Evolutionary conservation across 2,888 invertebrate species (phyloP), one percentile per base, ranked within the genome.

Genomic region (Rhagophthalmus giganteus): DNA sequence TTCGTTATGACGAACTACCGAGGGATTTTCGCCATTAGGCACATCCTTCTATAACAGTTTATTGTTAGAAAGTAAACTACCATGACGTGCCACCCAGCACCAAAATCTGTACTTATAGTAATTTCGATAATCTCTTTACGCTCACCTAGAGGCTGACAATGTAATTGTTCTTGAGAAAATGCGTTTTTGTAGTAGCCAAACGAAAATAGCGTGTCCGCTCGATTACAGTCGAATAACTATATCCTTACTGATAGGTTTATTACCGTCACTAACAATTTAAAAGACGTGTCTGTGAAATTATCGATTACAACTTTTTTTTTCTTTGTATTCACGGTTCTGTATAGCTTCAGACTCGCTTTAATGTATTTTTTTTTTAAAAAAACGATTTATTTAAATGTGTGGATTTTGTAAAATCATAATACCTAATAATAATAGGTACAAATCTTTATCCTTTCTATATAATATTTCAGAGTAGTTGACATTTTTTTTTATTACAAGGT

Each of bases 11-110:
- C 32, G 24, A 41, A 35, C 47, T 54, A 51, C 46, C 42, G 33
- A 30, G 33, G 41, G 41, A 45, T 55, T 42, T 50, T 25, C 16
- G 12, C 53, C 47, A 50, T 57, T 52, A 55, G 48, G 16, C 30
- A 28, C 10, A 46, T 50, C 45, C 44, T 28, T 14, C 12, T 37
- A 37, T 24, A 34, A 40, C 28, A 14, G 24, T 25, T 35, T 16
- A 34, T 46, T 41, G 46, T 54, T 32, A 30, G 10, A 38, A 50
- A 41, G 39, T 38, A 42, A 49, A 49, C 30, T 38, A 32, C 30
- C 42, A 26, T 38, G 42, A 50, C 42, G 42, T 50, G 31, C 49
- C 49, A 42, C 42, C 49, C 42, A 50, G 24, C 24, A 37, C 13
- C 31, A 24, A 30, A 30, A 31, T 37, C 9, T 30, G 24, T 38